phyloP scores from a whole-genome alignment of 2,113 vertebrate species.

The Hippoglossus stenolepis region DNA sequence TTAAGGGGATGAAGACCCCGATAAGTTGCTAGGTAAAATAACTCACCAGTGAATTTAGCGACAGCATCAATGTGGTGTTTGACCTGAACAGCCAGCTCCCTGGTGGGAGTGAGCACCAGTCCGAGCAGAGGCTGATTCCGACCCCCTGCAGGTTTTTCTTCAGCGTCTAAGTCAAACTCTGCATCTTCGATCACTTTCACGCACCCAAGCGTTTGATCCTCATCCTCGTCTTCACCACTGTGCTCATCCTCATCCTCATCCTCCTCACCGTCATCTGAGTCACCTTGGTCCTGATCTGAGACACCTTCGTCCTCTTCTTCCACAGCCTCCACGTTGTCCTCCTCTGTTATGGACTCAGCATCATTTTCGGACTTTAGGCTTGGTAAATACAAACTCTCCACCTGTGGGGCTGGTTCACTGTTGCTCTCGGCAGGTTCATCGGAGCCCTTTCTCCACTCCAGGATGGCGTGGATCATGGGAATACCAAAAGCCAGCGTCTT shows the following conservation, averaged over 20 bases:
- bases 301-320: slow-evolving; percentile 18
- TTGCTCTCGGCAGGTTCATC: slow-evolving; percentile 52
- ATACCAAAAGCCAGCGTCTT: slow-evolving; percentile 97
- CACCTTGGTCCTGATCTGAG: slow-evolving; percentile 11
- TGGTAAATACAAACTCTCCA: slow-evolving; percentile 67
- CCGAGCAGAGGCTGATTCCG: slow-evolving; percentile 87
- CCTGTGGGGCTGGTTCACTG: slow-evolving; percentile 1
- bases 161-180: slow-evolving; percentile 56
- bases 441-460: slow-evolving; percentile 86
- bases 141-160: neutral
- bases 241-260: slow-evolving; percentile 28
- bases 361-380: neutral
- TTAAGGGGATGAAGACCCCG: fast-evolving
- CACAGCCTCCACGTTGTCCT: slow-evolving; percentile 11
- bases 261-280: slow-evolving; percentile 35
- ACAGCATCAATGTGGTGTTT: slow-evolving; percentile 95
- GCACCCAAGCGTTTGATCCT: slow-evolving; percentile 59
- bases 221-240: slow-evolving; percentile 2
- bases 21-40: neutral
- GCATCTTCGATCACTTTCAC: slow-evolving; percentile 65
- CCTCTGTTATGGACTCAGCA: slow-evolving; percentile 5
- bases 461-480: slow-evolving; percentile 93
- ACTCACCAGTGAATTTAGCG: slow-evolving; percentile 90
- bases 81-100: slow-evolving; percentile 96
- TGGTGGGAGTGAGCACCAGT: slow-evolving; percentile 93